These are phyloP conservation scores for Novumbra hubbsi DNA, from an alignment of 2,797 vertebrate genomes.

Conservation along the genomic window DNA sequence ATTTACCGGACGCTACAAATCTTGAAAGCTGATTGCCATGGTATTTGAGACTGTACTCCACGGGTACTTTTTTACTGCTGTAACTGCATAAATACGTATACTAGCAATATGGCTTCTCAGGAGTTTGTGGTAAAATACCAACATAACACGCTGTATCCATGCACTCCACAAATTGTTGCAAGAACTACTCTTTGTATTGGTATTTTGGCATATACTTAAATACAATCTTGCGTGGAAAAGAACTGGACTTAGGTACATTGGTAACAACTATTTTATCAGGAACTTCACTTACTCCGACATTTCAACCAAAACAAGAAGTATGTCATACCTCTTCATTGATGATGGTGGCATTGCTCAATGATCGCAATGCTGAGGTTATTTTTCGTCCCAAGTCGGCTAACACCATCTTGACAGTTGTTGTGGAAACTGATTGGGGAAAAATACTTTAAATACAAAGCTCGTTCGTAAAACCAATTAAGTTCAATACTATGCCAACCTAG, in stretches of 20 bases:
- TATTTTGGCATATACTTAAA: neutral
- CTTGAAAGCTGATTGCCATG: too few relatives aligned
- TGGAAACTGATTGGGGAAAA: conserved; percentile 31
- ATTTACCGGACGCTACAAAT: too few relatives aligned
- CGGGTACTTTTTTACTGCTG: too few relatives aligned
- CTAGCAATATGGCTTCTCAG: too few relatives aligned
- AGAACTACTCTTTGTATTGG: too few relatives aligned
- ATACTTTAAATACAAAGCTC: neutral
- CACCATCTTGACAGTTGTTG: conserved; percentile 85
- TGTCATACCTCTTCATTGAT: conserved; percentile 95
- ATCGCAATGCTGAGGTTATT: conserved; percentile 96
- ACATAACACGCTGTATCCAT: too few relatives aligned
- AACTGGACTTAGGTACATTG: neutral
- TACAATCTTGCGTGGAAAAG: neutral
- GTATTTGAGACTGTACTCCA: too few relatives aligned
- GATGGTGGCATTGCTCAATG: conserved; percentile 97
- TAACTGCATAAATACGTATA: too few relatives aligned
- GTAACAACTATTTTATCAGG: neutral
- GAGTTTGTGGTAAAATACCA: too few relatives aligned
- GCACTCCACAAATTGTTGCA: too few relatives aligned
- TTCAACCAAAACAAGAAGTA: neutral
- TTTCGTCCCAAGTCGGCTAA: conserved; percentile 96
- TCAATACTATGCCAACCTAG: neutral
- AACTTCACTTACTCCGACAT: neutral
- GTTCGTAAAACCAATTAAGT: neutral